A percentile compares a stretch with the other conserved stretches of the same genome.
phyloP scores from a whole-genome alignment of 2,888 invertebrate species.

The Chymomyza caudatula region DNA sequence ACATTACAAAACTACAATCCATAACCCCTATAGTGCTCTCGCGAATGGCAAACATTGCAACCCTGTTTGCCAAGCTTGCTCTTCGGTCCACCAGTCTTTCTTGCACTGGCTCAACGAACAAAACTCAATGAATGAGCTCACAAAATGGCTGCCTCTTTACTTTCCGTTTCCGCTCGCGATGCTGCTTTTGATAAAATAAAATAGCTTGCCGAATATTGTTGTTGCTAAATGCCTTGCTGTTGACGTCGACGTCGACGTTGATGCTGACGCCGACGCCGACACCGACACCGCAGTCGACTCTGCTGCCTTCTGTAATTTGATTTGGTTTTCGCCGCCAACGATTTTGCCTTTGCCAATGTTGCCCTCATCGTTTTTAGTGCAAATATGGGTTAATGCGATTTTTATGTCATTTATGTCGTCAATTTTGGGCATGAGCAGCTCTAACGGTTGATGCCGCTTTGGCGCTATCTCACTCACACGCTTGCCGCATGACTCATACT shows the following conservation, averaged over 20 bases:
- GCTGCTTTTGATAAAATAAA: conserved; percentile 49
- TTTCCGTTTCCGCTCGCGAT: conserved; percentile 55
- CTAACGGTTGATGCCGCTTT: neutral
- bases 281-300: neutral
- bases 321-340: conserved; percentile 40
- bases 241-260: neutral
- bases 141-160: conserved; percentile 59
- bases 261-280: neutral
- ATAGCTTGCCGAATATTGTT: conserved; percentile 31
- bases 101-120: neutral
- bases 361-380: conserved; percentile 44
- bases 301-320: conserved; percentile 53
- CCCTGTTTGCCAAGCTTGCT: neutral
- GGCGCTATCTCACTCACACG: neutral
- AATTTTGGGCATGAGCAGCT: conserved; percentile 9
- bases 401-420: conserved; percentile 66
- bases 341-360: conserved; percentile 1
- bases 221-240: conserved; percentile 18
- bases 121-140: conserved; percentile 15
- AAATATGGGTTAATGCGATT: conserved; percentile 73
- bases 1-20: too few species aligned
- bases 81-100: neutral
- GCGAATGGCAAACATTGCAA: neutral
- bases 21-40: neutral
- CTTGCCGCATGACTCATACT: neutral